Evolutionary conservation across 2,888 invertebrate genomes (phyloP), one percentile per base, ranked within the genome.

Genomic region (Willowsia nigromaculata): DNA sequence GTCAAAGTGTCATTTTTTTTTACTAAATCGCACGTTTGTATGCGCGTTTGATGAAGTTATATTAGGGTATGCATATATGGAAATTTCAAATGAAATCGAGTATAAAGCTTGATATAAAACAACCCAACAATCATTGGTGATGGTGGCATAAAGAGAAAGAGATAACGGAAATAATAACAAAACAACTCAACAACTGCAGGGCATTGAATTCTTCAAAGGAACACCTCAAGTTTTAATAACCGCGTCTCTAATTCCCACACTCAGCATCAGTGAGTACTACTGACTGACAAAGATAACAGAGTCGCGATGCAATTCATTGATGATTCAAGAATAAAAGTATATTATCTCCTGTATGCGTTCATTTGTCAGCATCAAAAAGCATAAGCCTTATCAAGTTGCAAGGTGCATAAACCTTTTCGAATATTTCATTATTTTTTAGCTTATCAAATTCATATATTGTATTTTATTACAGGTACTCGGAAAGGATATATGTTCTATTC

Each of bases 231-330:
- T 78, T 76, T 76, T 85, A 85, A 76, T 65, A 40, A 62, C 76
- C n/a, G 74, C 30, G 43, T 82, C 74, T 85, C 59, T 76, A 74
- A 71, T 85, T 85, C 85, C 85, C 85, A 85, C 76, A 85, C 76
- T 62, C 22, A 13, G 40, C 9, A 9, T 33, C n/a, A 18, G 6
- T 1, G 3, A 22, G 30, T 30, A 59, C 27, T 59, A 11, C 13
- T 59, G 59, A 59, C 30, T 30, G 18, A 65, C 65, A 65, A 65
- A 33, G 65, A 65, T 65, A 65, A 65, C 11, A n/a, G 9, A 18
- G n/a, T 37, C 18, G 65, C 37, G 65, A 65, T 74, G 43, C 74
- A 74, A 71, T 47, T 74, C 47, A 43, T 74, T 74, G 43, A 74
- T 74, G 47, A 47, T 25, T 27, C 47, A 25, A 74, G 27, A 22